Base-by-base conservation (phyloP, 2,888 invertebrate genomes). In the Aspidiotus rigidus region DNA sequence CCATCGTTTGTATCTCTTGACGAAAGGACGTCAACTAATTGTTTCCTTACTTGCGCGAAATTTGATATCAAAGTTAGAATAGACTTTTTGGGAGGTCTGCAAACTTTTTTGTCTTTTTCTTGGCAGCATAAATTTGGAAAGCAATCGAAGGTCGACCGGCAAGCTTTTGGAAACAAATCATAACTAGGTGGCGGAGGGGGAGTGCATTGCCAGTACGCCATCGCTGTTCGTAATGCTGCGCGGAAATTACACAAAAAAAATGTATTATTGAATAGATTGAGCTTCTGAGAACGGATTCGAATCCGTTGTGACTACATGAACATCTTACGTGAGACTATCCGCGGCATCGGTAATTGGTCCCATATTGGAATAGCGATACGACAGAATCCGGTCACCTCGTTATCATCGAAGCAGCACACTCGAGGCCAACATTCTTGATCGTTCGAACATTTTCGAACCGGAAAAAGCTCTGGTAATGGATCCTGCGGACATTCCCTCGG, bases 121-220 rank as follows among this genome's bases (percentile, higher is more conserved):
- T 89, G 88, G 72, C 89, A 89, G 76, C 89, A 89, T 71, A 89
- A 80, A 78, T 88, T 88, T 8, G 89, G 89, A 77, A 89, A 88
- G 76, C 89, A 89, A 77, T 89, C 88, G 6, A 88, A 80, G 13
- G 85, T 85, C 7, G 84, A 85, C 72, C 83, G 83, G 76, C 89
- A 89, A 40, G 82, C 79, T 75, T 86, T 86, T 1, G 88, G 86
- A 78, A 88, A 87, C 39, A 71, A 64, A 78, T 89, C 88, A 71
- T 85, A 81, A 72, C 84, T 79, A 15, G 86, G 84, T 8, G 88
- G 87, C 9, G 85, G 84, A 1, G 84, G 80, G 55, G 85, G 80
- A 15, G 88, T 87, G 76, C 89, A 89, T 76, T 89, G 88, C 74
- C 89, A 79, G 75, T 87, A 89, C 73, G 85, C 84, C 71, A 76